phyloP scores from a whole-genome alignment of 2,797 vertebrate species.

The Rhinichthys osculus region DNA sequence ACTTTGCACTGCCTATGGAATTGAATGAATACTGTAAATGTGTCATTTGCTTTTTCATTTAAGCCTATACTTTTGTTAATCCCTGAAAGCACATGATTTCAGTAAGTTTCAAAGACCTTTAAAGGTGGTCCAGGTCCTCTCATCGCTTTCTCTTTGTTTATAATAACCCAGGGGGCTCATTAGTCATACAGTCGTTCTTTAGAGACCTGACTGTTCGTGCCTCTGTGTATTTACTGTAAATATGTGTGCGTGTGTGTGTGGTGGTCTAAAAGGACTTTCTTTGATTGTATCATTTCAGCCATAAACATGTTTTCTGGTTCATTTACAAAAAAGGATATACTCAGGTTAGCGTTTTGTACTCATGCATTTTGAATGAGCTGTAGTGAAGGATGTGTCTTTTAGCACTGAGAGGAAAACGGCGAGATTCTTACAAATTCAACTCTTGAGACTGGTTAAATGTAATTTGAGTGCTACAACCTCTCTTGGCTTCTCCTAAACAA shows the following conservation, averaged over 20 bases:
- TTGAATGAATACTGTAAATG: conserved; percentile 30
- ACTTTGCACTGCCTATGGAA: conserved; percentile 30
- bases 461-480: conserved; percentile 10
- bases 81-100: conserved; percentile 1
- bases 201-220: conserved; percentile 25
- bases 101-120: conserved; percentile 17
- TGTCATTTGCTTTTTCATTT: not conserved
- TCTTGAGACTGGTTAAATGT: conserved; percentile 27
- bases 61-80: conserved; percentile 13
- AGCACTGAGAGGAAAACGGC: not conserved
- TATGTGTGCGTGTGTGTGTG: not conserved
- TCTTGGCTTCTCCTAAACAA: conserved; percentile 22
- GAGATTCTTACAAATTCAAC: conserved; percentile 33
- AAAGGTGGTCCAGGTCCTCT: not conserved
- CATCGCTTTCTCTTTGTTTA: conserved; percentile 18
- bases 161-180: conserved; percentile 34
- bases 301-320: conserved; percentile 29
- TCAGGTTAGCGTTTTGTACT: conserved; percentile 3
- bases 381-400: conserved; percentile 4
- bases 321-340: conserved; percentile 10
- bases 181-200: conserved; percentile 26
- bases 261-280: not conserved
- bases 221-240: conserved; percentile 21
- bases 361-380: conserved; percentile 20
- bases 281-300: conserved; percentile 3